Conservation (phyloP, 2,113 vertebrate species). For the Alouatta palliata region DNA sequence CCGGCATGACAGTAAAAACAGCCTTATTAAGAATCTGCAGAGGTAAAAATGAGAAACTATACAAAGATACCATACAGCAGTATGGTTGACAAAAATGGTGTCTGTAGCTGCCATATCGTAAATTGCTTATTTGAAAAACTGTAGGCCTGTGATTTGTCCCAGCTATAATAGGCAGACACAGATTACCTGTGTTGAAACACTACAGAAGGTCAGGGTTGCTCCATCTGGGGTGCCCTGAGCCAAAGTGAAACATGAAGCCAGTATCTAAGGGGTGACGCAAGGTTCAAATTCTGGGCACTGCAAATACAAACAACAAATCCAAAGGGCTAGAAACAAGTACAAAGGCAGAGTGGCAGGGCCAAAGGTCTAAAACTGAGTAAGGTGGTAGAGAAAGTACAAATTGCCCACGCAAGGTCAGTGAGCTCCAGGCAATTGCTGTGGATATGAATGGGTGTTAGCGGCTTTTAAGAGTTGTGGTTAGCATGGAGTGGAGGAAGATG, state of each 20-base stretch:
- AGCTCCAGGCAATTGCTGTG: not conserved
- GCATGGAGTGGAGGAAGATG: not conserved
- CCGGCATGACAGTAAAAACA: not conserved
- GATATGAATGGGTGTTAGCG: not conserved
- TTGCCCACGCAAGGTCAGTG: not conserved
- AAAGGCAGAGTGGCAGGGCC: not conserved
- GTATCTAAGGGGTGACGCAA: not conserved
- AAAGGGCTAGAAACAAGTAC: not conserved
- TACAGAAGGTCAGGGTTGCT: not conserved
- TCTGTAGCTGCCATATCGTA: not conserved
- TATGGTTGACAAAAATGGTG: not conserved
- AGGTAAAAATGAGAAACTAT: not conserved
- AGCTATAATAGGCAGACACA: not conserved
- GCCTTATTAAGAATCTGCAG: not conserved
- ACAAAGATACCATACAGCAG: not conserved
- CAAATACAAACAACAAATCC: not conserved
- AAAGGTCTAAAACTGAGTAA: not conserved
- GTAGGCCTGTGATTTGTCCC: not conserved
- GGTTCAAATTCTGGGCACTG: not conserved
- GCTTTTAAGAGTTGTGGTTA: not conserved
- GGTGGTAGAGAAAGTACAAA: not conserved
- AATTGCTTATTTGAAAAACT: slow-evolving; percentile 22
- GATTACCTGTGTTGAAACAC: not conserved
- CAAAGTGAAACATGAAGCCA: not conserved
- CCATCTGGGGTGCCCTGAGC: not conserved